These are phyloP conservation scores for Drosophila siamana DNA, from an alignment of 2,888 invertebrate genomes.

Conservation along the genomic window DNA sequence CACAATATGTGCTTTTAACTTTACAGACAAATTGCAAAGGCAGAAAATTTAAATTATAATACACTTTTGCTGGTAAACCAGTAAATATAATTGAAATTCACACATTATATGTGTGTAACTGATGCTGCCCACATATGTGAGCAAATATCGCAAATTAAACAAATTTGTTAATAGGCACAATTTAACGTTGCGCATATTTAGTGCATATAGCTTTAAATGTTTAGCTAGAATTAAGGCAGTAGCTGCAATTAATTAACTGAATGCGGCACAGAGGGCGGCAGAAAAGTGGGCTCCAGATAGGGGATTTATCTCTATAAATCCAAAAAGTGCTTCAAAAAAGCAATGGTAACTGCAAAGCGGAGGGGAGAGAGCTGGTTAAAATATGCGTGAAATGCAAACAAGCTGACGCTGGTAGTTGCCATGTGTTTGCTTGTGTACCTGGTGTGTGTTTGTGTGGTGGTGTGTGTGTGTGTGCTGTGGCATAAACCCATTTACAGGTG, in stretches of 20 bases:
- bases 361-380: constrained; percentile 45
- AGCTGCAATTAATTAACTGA: constrained; percentile 38
- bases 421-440: constrained; percentile 9
- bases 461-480: constrained; percentile 40
- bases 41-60: no score
- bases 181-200: constrained; percentile 11
- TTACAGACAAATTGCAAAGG: no score
- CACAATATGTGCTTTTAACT: no score
- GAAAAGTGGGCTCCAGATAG: neutral
- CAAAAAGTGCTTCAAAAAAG: constrained; percentile 62
- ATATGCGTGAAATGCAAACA: constrained; percentile 71
- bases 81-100: no score
- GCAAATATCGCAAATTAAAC: neutral
- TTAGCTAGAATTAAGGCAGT: constrained; percentile 10
- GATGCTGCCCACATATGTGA: neutral
- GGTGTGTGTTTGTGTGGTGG: constrained; percentile 15
- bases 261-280: neutral
- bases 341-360: constrained; percentile 37
- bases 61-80: no score
- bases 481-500: constrained; percentile 78
- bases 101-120: constrained; percentile 6
- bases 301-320: constrained; percentile 39
- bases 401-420: constrained; percentile 32
- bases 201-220: constrained; percentile 27
- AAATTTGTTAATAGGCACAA: constrained; percentile 17